phyloP scores from a whole-genome alignment of 2,888 invertebrate genomes.

The Acleris laterana region DNA sequence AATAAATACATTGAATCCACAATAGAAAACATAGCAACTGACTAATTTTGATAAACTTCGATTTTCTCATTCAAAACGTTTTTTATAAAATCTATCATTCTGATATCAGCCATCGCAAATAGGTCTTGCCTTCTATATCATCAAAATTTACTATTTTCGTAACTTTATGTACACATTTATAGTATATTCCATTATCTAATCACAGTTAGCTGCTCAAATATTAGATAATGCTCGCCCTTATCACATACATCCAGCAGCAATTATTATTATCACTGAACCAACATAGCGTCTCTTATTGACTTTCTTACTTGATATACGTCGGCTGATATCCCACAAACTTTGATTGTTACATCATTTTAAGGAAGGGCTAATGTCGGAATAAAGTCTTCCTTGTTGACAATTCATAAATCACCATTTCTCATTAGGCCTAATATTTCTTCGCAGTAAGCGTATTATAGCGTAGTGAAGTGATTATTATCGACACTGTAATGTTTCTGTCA shows the following conservation, averaged over 20 bases:
- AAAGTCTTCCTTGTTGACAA: background rate
- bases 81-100: background rate
- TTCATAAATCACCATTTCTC: too few relatives aligned
- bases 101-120: background rate
- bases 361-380: conserved; percentile 25
- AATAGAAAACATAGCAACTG: too few relatives aligned
- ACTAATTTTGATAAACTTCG: too few relatives aligned
- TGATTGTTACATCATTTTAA: conserved; percentile 32
- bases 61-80: too few relatives aligned
- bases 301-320: conserved; percentile 63
- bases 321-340: conserved; percentile 44
- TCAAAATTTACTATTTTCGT: conserved; percentile 50
- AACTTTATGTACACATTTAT: conserved; percentile 60
- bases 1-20: too few relatives aligned
- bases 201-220: conserved; percentile 69
- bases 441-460: too few relatives aligned
- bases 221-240: conserved; percentile 75
- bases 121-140: conserved; percentile 24
- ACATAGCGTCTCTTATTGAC: conserved; percentile 43
- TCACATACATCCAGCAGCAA: conserved; percentile 77
- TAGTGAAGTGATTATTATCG: too few relatives aligned
- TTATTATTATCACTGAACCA: conserved; percentile 77
- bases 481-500: too few relatives aligned
- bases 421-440: too few relatives aligned
- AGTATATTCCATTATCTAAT: conserved; percentile 66